Conservation (phyloP, 2,113 vertebrate species). For the Lampris megalopsis region DNA sequence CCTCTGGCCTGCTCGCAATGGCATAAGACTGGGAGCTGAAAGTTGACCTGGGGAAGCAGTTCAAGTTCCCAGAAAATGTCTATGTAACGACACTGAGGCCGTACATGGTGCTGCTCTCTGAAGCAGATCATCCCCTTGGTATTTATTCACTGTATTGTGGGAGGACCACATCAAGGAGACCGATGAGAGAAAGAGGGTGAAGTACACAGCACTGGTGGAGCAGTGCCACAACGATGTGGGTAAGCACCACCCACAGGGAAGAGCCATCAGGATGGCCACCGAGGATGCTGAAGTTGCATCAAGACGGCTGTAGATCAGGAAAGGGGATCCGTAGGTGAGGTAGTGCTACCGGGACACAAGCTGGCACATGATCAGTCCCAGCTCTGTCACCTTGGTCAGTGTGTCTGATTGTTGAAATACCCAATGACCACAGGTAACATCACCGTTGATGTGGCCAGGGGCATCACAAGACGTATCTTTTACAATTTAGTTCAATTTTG, state of each 20-base stretch:
- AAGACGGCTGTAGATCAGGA: slow-evolving; percentile 17
- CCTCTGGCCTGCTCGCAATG: too few species aligned
- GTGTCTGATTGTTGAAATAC: slow-evolving; percentile 4
- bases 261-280: too few species aligned
- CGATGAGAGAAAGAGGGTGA: not conserved
- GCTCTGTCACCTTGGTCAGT: slow-evolving; percentile 5
- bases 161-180: not conserved
- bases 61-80: too few species aligned
- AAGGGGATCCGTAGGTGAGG: not conserved
- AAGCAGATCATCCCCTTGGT: too few species aligned
- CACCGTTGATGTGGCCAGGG: slow-evolving; percentile 8
- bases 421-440: slow-evolving; percentile 9
- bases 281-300: not conserved
- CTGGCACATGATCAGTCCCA: slow-evolving; percentile 2
- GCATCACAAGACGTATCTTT: not conserved
- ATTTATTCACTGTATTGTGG: too few species aligned
- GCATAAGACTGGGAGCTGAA: too few species aligned
- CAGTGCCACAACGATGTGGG: not conserved
- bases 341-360: slow-evolving; percentile 1
- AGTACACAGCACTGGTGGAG: not conserved
- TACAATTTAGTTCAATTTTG: too few species aligned
- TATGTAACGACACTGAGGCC: too few species aligned
- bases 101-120: too few species aligned
- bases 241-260: too few species aligned
- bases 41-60: too few species aligned